Evolutionary conservation across 2,797 vertebrate species (phyloP).

Genomic region (Lycodopsis pacificus): DNA sequence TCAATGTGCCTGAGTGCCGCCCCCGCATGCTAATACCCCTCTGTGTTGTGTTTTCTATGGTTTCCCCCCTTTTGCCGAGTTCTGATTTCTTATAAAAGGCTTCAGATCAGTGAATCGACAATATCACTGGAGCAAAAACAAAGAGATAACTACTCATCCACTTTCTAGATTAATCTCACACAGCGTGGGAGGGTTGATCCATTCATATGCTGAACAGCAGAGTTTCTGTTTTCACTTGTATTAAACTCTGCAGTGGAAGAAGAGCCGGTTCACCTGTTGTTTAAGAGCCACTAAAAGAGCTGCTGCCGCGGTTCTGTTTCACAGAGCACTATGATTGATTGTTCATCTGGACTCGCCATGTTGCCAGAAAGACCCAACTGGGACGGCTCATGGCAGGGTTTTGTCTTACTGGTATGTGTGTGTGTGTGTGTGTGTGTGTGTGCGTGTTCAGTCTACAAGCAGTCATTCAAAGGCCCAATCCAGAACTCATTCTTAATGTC

Average conservation of each 20-base stretch:
- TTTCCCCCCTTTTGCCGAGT: constrained; percentile 75
- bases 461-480: constrained; percentile 11
- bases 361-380: constrained; percentile 68
- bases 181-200: constrained; percentile 48
- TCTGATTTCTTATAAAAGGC: constrained; percentile 86
- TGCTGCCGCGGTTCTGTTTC: constrained; percentile 65
- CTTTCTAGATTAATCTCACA: constrained; percentile 62
- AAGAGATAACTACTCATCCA: constrained; percentile 37
- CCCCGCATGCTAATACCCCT: constrained; percentile 76
- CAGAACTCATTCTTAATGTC: background rate
- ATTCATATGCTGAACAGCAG: constrained; percentile 51
- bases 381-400: constrained; percentile 44
- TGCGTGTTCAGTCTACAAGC: constrained; percentile 1
- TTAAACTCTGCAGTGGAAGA: constrained; percentile 69
- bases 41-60: constrained; percentile 79
- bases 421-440: constrained; percentile 26
- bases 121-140: constrained; percentile 67
- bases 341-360: constrained; percentile 60
- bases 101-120: constrained; percentile 73
- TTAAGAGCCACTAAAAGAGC: constrained; percentile 57
- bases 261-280: constrained; percentile 75
- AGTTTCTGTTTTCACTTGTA: constrained; percentile 83
- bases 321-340: constrained; percentile 67
- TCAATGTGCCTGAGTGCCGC: constrained; percentile 53
- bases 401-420: constrained; percentile 57